phyloP scores from a whole-genome alignment of 2,888 invertebrate species.

The Lycia hirtaria region DNA sequence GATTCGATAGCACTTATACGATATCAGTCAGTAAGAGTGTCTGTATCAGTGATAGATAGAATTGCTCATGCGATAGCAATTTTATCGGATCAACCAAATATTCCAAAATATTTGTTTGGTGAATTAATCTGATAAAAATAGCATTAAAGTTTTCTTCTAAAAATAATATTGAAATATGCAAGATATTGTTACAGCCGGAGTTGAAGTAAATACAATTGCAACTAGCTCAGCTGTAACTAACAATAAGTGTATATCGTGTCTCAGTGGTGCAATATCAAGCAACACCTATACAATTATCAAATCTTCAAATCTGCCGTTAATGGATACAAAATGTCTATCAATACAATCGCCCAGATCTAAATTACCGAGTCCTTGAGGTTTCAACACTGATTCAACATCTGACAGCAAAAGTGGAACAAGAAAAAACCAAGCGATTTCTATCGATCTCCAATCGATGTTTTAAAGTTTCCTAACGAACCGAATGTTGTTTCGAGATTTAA shows the following conservation, averaged over 20 bases:
- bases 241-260: slow-evolving; percentile 27
- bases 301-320: slow-evolving; percentile 60
- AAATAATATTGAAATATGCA: not conserved
- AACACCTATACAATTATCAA: slow-evolving; percentile 48
- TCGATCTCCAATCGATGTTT: slow-evolving; percentile 26
- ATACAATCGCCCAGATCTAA: slow-evolving; percentile 67
- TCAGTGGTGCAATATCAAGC: slow-evolving; percentile 41
- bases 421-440: slow-evolving; percentile 33
- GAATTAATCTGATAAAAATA: slow-evolving; percentile 3
- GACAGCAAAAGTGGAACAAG: slow-evolving; percentile 37
- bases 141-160: not conserved
- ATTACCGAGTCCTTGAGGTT: slow-evolving; percentile 65
- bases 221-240: not conserved
- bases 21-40: slow-evolving; percentile 12
- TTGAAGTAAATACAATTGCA: slow-evolving; percentile 9
- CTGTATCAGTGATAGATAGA: slow-evolving; percentile 14
- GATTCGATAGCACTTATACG: slow-evolving; percentile 1
- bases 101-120: slow-evolving; percentile 18
- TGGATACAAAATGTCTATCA: slow-evolving; percentile 65
- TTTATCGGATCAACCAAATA: slow-evolving; percentile 11
- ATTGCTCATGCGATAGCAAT: slow-evolving; percentile 6
- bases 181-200: not conserved
- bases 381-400: slow-evolving; percentile 52
- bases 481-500: slow-evolving; percentile 11
- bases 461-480: slow-evolving; percentile 31